Base-by-base conservation (phyloP, 2,797 vertebrate species). In the Girardinus metallicus region DNA sequence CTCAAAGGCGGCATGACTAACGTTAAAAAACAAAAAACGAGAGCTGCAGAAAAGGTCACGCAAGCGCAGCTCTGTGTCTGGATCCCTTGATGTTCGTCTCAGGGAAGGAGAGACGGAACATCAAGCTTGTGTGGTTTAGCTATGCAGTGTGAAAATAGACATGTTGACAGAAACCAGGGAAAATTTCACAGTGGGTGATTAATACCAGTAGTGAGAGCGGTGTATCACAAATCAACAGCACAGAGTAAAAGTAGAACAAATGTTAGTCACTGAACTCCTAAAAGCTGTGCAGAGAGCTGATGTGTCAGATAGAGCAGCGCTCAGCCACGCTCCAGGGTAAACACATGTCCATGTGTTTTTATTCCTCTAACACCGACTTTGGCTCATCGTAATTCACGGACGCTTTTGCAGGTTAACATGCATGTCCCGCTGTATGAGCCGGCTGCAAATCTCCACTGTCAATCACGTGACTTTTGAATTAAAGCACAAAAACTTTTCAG, bases 101-200 rank as follows among this genome's bases (percentile, higher is more conserved):
- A 80, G 64, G 53, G 64, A 78, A 76, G 82, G 46, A n/a, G 15
- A 70, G 23, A 43, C 23, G 12, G 36, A 44, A 44, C 41, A 71
- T 71, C 68, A 55, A 16, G 55, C 62, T 68, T 81, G 81, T 79
- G 80, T 80, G 80, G 75, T 85, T 71, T 44, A 73, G 62, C 74
- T n/a, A 74, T 41, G 74, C 60, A 75, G 60, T 77, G 74, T 83
- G 83, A 86, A 88, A 90, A 88, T 5, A 83, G 26, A 47, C 70
- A 57, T 55, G 43, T 81, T 76, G 76, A 86, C 51, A 78, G 84
- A 90, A 87, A 88, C 79, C 3, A 87, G 86, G 86, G 83, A 93
- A 92, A 91, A 77, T 90, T 81, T 87, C 77, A 77, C 44, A 68
- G 83, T 21, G 36, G 55, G 53, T 91, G 90, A 89, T 88, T 90